A percentile compares a stretch with the other conserved stretches of the same genome.
Evolutionary conservation across 2,113 vertebrate species (phyloP).

Genomic region (Tetrax tetrax): DNA sequence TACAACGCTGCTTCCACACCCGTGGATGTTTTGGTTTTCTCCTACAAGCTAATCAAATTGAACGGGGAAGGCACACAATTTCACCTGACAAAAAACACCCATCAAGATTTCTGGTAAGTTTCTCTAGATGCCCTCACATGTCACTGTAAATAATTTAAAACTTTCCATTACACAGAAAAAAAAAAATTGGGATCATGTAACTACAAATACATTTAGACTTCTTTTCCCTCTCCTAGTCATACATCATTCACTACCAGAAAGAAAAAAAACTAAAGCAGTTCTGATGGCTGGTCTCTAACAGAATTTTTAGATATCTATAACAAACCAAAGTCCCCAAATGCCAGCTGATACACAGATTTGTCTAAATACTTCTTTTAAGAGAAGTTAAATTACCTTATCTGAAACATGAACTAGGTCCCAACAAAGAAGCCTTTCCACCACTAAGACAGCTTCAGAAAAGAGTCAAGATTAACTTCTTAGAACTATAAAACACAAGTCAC

Average conservation of each 20-base stretch:
- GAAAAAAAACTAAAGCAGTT: neutral
- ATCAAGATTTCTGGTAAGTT: neutral
- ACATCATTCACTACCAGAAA: rapidly evolving
- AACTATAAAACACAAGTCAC: constrained; percentile 18
- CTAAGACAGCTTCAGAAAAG: neutral
- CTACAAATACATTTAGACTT: rapidly evolving
- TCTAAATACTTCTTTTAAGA: neutral
- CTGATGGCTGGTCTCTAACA: neutral
- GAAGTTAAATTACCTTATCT: neutral
- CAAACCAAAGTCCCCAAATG: rapidly evolving
- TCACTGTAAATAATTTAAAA: neutral
- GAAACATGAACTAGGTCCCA: neutral
- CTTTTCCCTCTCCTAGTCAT: neutral
- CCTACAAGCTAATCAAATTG: neutral
- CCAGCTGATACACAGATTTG: neutral
- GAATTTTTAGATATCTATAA: neutral
- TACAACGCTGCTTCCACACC: neutral
- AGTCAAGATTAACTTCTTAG: neutral
- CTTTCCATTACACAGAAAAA: neutral
- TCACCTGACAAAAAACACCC: neutral
- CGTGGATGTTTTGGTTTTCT: neutral
- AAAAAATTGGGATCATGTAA: neutral
- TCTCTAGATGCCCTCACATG: neutral
- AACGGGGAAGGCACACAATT: neutral
- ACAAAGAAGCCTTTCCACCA: neutral